Evolutionary conservation across 2,113 vertebrate species (phyloP), one percentile per base, ranked within the genome.

Genomic region (Cyanoderma ruficeps): DNA sequence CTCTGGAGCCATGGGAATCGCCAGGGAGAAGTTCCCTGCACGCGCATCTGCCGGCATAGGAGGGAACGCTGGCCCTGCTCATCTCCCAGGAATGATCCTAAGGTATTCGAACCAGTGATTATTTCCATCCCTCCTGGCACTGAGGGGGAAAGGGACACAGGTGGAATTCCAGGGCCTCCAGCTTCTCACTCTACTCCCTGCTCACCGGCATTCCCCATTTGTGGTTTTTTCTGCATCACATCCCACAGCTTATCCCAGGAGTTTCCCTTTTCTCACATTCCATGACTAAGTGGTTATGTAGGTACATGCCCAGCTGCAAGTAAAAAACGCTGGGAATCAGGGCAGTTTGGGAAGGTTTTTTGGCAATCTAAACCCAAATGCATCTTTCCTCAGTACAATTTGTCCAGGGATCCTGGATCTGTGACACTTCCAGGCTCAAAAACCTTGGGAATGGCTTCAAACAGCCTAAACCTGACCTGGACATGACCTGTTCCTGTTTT

Each of bases 31-130:
- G 20, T 11, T 63, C 74, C 55, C 41, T 61, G 47, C 60, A 4
- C 1, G 0, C 21, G 60, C 30, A 64, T 11, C 25, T 23, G 35
- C 33, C 0, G 1, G 71, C 37, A 49, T 4, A 17, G 33, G 23
- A 56, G 37, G 63, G 57, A 80, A 52, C 1, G 21, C 49, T 19
- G 49, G 31, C 72, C 39, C 80, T 50, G 33, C 83, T 85, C 35
- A 4, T 18, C 27, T 47, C 78, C 47, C 7, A 3, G 61, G 37
- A 57, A 75, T 3, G 39, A 78, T 53, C 39, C 44, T 47, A 22
- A n/a, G 46, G 56, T 69, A 70, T 53, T 47, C 17, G 20, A 65
- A 50, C 0, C 1, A 42, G 17, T 1, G 13, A 18, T 52, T 33
- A n/a, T 39, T 82, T n/a, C 61, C 23, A 24, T 71, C 20, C 18